Conservation (phyloP, 1,140 invertebrate species). For the Drosophila miranda region DNA sequence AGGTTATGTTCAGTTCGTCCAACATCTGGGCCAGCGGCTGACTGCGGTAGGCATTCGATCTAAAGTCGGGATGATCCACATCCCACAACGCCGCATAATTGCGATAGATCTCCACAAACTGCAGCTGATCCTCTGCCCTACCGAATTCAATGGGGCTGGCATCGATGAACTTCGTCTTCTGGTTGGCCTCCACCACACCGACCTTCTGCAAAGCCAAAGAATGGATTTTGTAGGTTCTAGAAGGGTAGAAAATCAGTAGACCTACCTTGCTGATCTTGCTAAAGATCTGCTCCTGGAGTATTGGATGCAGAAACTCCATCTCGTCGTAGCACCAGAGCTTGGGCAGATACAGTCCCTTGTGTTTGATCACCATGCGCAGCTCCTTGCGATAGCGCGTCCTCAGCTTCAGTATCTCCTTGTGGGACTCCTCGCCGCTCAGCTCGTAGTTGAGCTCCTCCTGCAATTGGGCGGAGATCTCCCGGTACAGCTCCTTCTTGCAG, state of each 20-base stretch:
- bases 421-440: conserved; percentile 69
- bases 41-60: conserved; percentile 70
- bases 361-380: conserved; percentile 70
- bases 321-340: conserved; percentile 78
- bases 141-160: conserved; percentile 58
- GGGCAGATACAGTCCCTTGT: conserved; percentile 72
- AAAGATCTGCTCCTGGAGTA: conserved; percentile 71
- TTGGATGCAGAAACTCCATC: conserved; percentile 69
- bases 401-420: conserved; percentile 69
- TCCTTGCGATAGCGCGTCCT: conserved; percentile 74
- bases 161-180: conserved; percentile 65
- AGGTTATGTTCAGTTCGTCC: conserved; percentile 64
- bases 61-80: conserved; percentile 75
- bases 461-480: conserved; percentile 62
- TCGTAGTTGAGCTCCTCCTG: conserved; percentile 64
- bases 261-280: conserved; percentile 68
- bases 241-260: too few relatives aligned
- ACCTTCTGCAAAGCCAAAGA: conserved; percentile 44
- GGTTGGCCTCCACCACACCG: conserved; percentile 63
- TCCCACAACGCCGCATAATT: conserved; percentile 73
- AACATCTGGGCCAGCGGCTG: conserved; percentile 71
- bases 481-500: conserved; percentile 61
- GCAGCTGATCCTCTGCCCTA: conserved; percentile 54
- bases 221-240: too few relatives aligned
- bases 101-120: conserved; percentile 75